phyloP scores from a whole-genome alignment of 2,888 invertebrate species.

The Agonopterix arenella region DNA sequence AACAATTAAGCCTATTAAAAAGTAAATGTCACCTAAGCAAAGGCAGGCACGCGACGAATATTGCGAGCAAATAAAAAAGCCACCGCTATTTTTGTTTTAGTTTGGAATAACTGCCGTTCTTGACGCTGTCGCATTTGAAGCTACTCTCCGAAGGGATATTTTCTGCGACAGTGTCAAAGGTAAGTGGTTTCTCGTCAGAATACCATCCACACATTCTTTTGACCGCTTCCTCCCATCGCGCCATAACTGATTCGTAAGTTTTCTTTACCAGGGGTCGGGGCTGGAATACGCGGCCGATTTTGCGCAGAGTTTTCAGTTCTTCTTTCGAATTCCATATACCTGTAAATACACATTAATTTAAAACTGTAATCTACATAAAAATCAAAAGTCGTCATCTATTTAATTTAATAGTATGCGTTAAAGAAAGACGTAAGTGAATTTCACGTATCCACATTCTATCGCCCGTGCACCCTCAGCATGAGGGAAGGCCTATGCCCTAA shows the following conservation, averaged over 20 bases:
- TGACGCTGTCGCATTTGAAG: conserved; percentile 29
- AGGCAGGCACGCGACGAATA: conserved; percentile 38
- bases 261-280: conserved; percentile 56
- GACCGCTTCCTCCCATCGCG: conserved; percentile 77
- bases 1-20: conserved; percentile 14
- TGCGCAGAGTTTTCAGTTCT: conserved; percentile 78
- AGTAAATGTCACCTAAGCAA: conserved; percentile 48
- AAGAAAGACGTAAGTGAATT: too few relatives aligned
- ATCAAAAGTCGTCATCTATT: too few relatives aligned
- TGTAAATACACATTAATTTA: conserved; percentile 32
- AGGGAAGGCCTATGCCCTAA: too few relatives aligned
- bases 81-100: conserved; percentile 48
- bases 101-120: conserved; percentile 35
- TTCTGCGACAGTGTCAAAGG: conserved; percentile 26
- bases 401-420: too few relatives aligned
- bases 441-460: too few relatives aligned
- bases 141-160: conserved; percentile 30
- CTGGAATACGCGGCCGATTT: conserved; percentile 79
- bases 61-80: conserved; percentile 46
- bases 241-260: conserved; percentile 46
- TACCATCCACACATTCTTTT: conserved; percentile 78
- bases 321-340: conserved; percentile 85
- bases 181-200: conserved; percentile 21
- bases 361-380: too few relatives aligned
- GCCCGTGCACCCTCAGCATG: too few relatives aligned